These are phyloP conservation scores for Polyommatus icarus DNA, from an alignment of 2,888 invertebrate species.

Conservation along the genomic window DNA sequence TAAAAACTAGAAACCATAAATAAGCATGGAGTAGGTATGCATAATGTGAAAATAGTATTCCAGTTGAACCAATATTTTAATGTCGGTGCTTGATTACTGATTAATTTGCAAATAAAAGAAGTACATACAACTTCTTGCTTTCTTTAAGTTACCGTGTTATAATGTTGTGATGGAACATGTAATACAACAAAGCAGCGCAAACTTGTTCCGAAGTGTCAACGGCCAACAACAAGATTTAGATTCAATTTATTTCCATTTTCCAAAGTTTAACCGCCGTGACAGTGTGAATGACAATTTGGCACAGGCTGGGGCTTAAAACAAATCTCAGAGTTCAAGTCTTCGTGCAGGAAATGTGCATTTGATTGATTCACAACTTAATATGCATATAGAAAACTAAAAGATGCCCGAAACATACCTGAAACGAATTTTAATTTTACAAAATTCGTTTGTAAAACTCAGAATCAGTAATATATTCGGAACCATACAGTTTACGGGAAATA, in stretches of 20 bases:
- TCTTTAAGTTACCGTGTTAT: background rate
- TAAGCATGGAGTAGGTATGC: too few relatives aligned
- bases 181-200: background rate
- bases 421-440: too few relatives aligned
- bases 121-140: background rate
- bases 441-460: too few relatives aligned
- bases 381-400: background rate
- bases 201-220: conserved; percentile 5
- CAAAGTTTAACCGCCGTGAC: conserved; percentile 8
- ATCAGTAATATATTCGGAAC: too few relatives aligned
- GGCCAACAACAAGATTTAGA: conserved; percentile 4
- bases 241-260: conserved; percentile 16
- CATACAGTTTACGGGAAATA: too few relatives aligned
- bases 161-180: background rate
- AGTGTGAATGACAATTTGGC: conserved; percentile 26
- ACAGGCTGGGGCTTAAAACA: background rate
- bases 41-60: too few relatives aligned
- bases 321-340: background rate
- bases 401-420: too few relatives aligned
- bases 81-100: too few relatives aligned
- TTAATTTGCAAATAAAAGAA: background rate
- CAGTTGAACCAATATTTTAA: too few relatives aligned
- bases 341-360: background rate
- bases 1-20: too few relatives aligned
- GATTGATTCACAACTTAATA: background rate